A percentile compares a stretch with the other conserved stretches of the same genome.
These are phyloP conservation scores for Metallyticus violacea DNA, from an alignment of 2,888 invertebrate species.

Conservation along the genomic window DNA sequence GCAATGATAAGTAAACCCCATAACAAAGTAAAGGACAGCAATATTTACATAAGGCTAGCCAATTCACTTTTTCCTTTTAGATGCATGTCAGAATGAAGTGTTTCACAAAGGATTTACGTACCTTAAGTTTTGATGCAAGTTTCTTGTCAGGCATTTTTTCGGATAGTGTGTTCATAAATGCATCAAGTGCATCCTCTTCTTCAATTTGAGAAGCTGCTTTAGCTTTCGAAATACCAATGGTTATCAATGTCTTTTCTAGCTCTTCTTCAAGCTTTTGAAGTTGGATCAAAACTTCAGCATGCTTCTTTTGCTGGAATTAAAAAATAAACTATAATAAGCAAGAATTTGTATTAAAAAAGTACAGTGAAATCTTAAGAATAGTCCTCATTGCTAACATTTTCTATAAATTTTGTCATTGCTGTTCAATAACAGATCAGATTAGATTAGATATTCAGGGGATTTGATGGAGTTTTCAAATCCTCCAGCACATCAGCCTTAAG, in stretches of 20 bases:
- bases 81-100: background rate
- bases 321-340: too few relatives aligned
- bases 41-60: background rate
- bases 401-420: too few relatives aligned
- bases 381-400: too few relatives aligned
- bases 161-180: constrained; percentile 71
- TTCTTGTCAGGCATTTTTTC: constrained; percentile 60
- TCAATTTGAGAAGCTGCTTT: constrained; percentile 35
- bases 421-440: too few relatives aligned
- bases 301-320: constrained; percentile 58
- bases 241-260: constrained; percentile 42
- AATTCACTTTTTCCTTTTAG: background rate
- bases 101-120: constrained; percentile 37
- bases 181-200: constrained; percentile 75
- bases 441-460: too few relatives aligned
- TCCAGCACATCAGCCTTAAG: too few relatives aligned
- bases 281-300: constrained; percentile 50
- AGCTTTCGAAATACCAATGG: background rate
- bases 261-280: constrained; percentile 59
- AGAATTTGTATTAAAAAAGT: too few relatives aligned
- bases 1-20: background rate
- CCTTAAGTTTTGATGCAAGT: constrained; percentile 57
- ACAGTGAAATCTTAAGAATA: too few relatives aligned
- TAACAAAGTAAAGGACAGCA: background rate
- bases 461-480: too few relatives aligned